phyloP scores from a whole-genome alignment of 2,888 invertebrate species.

The Acanthosepion lycidas region DNA sequence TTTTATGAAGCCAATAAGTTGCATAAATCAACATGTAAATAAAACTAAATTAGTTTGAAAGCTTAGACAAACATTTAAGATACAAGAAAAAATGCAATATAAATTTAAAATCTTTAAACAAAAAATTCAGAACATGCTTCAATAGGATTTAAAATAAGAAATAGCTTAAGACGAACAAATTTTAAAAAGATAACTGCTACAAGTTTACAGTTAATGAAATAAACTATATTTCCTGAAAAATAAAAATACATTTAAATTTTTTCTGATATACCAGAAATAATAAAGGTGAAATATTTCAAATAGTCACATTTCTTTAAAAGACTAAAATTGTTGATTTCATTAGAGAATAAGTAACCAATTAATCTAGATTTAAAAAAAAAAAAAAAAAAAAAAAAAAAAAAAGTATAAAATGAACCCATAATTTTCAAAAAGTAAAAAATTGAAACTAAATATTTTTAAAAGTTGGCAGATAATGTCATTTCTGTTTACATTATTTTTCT shows the following conservation, averaged over 20 bases:
- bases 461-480: neutral
- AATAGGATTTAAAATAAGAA: neutral
- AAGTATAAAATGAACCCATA: neutral
- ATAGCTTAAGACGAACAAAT: neutral
- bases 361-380: too few relatives aligned
- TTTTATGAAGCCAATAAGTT: neutral
- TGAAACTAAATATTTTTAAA: neutral
- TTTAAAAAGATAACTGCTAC: neutral
- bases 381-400: too few relatives aligned
- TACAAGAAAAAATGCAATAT: neutral
- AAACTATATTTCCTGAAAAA: neutral
- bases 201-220: neutral
- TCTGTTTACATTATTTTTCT: neutral
- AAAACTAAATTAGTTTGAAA: neutral
- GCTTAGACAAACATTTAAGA: neutral
- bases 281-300: neutral
- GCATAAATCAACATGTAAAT: too few relatives aligned
- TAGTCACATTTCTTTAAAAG: neutral
- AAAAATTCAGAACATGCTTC: neutral
- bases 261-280: neutral
- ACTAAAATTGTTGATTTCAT: neutral
- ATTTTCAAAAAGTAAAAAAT: neutral
- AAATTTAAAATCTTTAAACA: neutral
- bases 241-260: neutral
- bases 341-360: neutral